Evolutionary conservation across 1,140 invertebrate genomes (phyloP).

Genomic region (Panulirus ornatus): DNA sequence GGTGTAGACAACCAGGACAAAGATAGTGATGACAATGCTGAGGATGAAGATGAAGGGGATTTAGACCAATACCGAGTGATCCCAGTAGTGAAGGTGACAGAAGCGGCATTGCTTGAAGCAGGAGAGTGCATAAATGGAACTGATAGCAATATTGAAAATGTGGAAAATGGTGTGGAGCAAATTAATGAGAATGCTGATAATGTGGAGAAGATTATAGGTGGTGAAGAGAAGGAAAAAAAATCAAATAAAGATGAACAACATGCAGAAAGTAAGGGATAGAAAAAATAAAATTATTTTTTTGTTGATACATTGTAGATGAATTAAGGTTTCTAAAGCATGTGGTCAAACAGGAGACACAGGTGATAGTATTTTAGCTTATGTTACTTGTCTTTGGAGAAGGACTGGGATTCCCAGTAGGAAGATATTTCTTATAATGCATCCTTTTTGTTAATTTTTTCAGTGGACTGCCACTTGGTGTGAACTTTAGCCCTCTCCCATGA

Average conservation of each 20-base stretch:
- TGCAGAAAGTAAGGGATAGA: not conserved
- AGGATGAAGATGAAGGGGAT: slow-evolving; percentile 60
- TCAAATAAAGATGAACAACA: not conserved
- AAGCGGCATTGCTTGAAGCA: not conserved
- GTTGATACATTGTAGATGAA: too few species aligned
- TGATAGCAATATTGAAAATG: not conserved
- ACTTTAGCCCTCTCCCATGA: too few species aligned
- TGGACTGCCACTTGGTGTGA: too few species aligned
- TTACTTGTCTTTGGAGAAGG: too few species aligned
- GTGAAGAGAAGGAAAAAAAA: not conserved
- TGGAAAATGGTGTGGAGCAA: not conserved
- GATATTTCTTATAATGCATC: too few species aligned
- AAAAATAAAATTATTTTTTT: too few species aligned
- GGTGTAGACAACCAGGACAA: not conserved
- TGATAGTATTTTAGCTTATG: too few species aligned
- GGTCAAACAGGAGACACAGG: too few species aligned
- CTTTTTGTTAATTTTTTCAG: too few species aligned
- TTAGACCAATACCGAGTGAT: slow-evolving; percentile 54
- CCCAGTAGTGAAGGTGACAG: not conserved
- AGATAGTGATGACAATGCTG: slow-evolving; percentile 47
- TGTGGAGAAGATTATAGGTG: not conserved
- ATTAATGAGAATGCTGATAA: not conserved
- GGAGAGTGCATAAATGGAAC: not conserved
- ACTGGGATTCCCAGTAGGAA: too few species aligned
- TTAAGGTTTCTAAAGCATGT: too few species aligned